Percentiles rank a stretch among this genome's conserved stretches.
Conservation (phyloP, 2,797 vertebrate genomes). For the Xenops minutus region DNA sequence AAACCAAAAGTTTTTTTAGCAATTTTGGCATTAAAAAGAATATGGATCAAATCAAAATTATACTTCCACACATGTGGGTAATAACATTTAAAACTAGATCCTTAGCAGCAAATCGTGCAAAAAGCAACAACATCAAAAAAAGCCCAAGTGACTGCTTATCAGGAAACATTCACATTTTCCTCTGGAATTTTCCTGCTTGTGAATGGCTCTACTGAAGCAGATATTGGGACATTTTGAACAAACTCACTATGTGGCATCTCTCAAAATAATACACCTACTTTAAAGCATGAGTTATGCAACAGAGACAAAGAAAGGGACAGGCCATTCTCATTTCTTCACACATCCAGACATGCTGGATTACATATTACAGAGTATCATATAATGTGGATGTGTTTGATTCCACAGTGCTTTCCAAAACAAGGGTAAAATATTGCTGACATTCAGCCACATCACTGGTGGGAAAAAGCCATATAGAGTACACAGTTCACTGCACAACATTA, state of each 20-base stretch:
- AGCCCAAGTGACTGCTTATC: slow-evolving; percentile 62
- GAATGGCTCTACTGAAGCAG: slow-evolving; percentile 52
- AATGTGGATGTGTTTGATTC: not conserved
- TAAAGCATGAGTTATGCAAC: slow-evolving; percentile 43
- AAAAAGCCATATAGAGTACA: not conserved
- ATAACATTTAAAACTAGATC: slow-evolving; percentile 65
- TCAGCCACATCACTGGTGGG: not conserved
- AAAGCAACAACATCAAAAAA: not conserved
- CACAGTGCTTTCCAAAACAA: not conserved
- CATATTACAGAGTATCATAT: not conserved
- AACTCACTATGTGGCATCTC: slow-evolving; percentile 8
- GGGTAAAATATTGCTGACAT: not conserved
- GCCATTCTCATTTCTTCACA: not conserved
- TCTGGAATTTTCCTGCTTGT: slow-evolving; percentile 22
- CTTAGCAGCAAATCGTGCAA: slow-evolving; percentile 41
- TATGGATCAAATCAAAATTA: slow-evolving; percentile 62
- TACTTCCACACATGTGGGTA: slow-evolving; percentile 18
- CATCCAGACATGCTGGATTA: not conserved
- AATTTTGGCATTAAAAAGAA: slow-evolving; percentile 62
- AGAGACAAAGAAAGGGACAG: slow-evolving; percentile 25
- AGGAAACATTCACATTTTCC: slow-evolving; percentile 42
- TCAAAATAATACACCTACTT: slow-evolving; percentile 32
- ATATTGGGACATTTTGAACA: slow-evolving; percentile 51
- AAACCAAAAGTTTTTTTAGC: slow-evolving; percentile 39
- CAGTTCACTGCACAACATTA: not conserved